Evolutionary conservation across 2,797 vertebrate genomes (phyloP).

Genomic region (Sebastes jordani): DNA sequence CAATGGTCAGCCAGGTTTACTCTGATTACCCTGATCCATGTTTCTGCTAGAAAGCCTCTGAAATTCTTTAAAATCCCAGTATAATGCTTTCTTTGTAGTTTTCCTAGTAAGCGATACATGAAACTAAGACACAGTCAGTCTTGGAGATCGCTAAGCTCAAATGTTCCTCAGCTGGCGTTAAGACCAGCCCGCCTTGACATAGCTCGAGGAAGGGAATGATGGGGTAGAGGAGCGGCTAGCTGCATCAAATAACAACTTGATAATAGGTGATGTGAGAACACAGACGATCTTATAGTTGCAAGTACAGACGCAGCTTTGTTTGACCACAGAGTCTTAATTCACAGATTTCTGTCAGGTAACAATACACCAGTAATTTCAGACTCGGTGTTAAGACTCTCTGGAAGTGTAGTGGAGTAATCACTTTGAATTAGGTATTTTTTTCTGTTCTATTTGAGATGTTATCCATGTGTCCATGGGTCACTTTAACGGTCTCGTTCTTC

Average conservation of each 20-base stretch:
- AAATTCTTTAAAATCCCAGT: slow-evolving; percentile 41
- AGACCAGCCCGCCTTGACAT: not conserved
- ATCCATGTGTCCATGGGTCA: not conserved
- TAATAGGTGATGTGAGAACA: slow-evolving; percentile 69
- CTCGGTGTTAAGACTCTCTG: not conserved
- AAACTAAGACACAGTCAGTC: slow-evolving; percentile 43
- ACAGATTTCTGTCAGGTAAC: slow-evolving; percentile 29
- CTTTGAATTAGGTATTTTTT: not conserved
- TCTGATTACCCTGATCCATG: slow-evolving; percentile 42
- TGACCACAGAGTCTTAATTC: slow-evolving; percentile 33
- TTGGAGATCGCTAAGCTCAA: slow-evolving; percentile 35
- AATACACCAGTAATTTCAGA: slow-evolving; percentile 20
- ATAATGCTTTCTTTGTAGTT: slow-evolving; percentile 65
- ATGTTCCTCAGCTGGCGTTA: slow-evolving; percentile 32
- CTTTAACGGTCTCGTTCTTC: not conserved
- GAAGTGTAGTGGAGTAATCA: not conserved
- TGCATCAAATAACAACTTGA: slow-evolving; percentile 64
- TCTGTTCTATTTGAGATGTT: not conserved
- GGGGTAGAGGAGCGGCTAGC: slow-evolving; percentile 15
- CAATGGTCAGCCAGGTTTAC: slow-evolving; percentile 6
- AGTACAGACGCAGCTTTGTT: slow-evolving; percentile 69
- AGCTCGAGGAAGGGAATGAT: not conserved
- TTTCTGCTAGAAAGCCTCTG: slow-evolving; percentile 32
- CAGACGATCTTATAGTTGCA: slow-evolving; percentile 14
- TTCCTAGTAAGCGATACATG: slow-evolving; percentile 25